phyloP scores from a whole-genome alignment of 2,888 invertebrate genomes.

The Epistrophe grossulariae region DNA sequence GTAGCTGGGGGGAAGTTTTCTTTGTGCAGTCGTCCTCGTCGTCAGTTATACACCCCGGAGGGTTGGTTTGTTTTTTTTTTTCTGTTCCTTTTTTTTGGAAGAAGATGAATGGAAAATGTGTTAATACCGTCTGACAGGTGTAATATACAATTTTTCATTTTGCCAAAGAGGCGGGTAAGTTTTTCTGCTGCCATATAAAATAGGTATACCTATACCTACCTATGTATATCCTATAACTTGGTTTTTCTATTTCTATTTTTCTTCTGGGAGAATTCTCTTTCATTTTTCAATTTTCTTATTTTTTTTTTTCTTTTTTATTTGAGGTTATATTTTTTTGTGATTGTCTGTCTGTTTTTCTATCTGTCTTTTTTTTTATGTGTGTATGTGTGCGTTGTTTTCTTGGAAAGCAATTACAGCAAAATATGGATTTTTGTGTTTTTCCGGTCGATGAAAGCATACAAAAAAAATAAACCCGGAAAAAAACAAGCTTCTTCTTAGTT shows the following conservation, averaged over 20 bases:
- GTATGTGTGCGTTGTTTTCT: slow-evolving; percentile 33
- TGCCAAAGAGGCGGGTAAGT: slow-evolving; percentile 51
- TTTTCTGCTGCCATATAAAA: slow-evolving; percentile 11
- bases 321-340: slow-evolving; percentile 8
- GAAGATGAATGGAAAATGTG: slow-evolving; percentile 75
- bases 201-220: background rate
- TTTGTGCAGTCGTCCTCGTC: slow-evolving; percentile 20
- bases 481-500: slow-evolving; percentile 40
- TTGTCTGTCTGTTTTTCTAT: slow-evolving; percentile 31
- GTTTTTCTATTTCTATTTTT: slow-evolving; percentile 32
- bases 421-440: slow-evolving; percentile 59
- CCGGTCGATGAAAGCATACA: slow-evolving; percentile 3
- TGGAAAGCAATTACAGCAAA: slow-evolving; percentile 69
- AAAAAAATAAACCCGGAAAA: background rate
- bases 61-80: slow-evolving; percentile 2
- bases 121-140: slow-evolving; percentile 76
- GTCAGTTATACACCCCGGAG: slow-evolving; percentile 1
- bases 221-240: slow-evolving; percentile 5
- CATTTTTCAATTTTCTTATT: slow-evolving; percentile 64
- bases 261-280: slow-evolving; percentile 39
- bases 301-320: slow-evolving; percentile 20
- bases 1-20: slow-evolving; percentile 29
- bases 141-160: slow-evolving; percentile 75
- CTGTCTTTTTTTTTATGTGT: slow-evolving; percentile 6
- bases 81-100: slow-evolving; percentile 13